Base-by-base conservation (phyloP, 2,113 vertebrate genomes). In the Lonchura striata region DNA sequence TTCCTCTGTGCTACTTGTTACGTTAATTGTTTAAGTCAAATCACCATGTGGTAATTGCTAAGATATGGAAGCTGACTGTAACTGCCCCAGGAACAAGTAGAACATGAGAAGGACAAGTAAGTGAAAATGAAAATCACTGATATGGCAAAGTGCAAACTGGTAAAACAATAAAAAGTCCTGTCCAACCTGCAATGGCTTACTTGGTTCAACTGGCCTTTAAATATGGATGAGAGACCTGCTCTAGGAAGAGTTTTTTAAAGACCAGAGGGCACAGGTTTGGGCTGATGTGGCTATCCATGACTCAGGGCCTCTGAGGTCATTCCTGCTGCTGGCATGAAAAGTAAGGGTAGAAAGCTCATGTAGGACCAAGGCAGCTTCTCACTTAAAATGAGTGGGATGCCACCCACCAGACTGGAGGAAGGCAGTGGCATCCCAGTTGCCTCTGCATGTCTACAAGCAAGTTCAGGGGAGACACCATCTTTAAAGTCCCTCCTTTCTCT, bases 1-100 rank as follows among this genome's bases (percentile, higher is more conserved):
- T 95, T 94, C 94, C 94, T 81, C 83, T 83, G 64, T 47, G 42
- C 68, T 74, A 30, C 42, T 88, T 64, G 44, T 79, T 88, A 39
- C 7, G 1, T 47, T 79, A 31, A 64, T 85, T 85, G 75, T 79
- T 88, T 31, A 63, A 65, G 46, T 53, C 54, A 52, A 59, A 68
- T 60, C 41, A 33, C 24, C 9, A 2, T 4, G 70, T 72, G 91
- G 88, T 59, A 92, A 80, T 37, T 49, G 57, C 59, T 49, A 60
- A 85, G 61, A 37, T 15, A 14, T 11, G 23, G 47, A n/a, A 53
- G 13, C 10, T 71, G 52, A 44, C 42, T 52, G n/a, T 20, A 42
- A 68, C 31, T 70, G 72, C 37, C 54, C 41, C 9, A 9, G 76
- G 37, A 83, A n/a, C 60, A 33, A 83, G 46, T 3, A 27, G 60